Percentiles rank a stretch among this genome's conserved stretches.
phyloP scores from a whole-genome alignment of 2,888 invertebrate genomes.

The Panopea generosa region DNA sequence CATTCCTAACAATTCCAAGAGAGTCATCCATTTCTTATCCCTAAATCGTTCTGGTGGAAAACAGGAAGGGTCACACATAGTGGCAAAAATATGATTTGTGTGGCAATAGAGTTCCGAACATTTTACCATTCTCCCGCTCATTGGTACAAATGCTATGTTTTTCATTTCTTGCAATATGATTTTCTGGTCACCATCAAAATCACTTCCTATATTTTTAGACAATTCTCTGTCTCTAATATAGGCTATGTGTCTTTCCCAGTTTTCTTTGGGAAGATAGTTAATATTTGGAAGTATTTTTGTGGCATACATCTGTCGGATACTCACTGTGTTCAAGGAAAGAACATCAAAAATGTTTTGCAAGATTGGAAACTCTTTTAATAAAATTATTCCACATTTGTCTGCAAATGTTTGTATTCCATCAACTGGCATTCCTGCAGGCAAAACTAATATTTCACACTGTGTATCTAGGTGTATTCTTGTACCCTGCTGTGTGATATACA shows the following conservation, averaged over 20 bases:
- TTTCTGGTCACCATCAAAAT: background rate
- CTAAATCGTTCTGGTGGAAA: conserved; percentile 40
- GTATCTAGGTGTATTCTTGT: background rate
- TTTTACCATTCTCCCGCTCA: background rate
- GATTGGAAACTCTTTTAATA: background rate
- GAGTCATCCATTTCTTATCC: conserved; percentile 21
- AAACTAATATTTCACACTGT: background rate
- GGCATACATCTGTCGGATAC: background rate
- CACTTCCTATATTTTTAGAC: background rate
- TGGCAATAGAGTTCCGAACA: background rate
- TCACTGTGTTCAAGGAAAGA: background rate
- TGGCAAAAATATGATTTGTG: background rate
- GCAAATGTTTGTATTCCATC: background rate
- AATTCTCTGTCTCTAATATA: background rate
- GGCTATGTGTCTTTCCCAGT: background rate
- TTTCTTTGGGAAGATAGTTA: background rate
- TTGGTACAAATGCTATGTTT: background rate
- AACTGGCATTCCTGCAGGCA: background rate
- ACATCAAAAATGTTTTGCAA: background rate
- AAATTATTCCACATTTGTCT: background rate
- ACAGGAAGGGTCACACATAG: background rate
- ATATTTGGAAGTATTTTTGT: background rate
- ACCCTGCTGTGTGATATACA: background rate
- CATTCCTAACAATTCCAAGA: conserved; percentile 39
- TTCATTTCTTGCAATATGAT: background rate